Base-by-base conservation (phyloP, 2,797 vertebrate species). In the Mastacembelus armatus region DNA sequence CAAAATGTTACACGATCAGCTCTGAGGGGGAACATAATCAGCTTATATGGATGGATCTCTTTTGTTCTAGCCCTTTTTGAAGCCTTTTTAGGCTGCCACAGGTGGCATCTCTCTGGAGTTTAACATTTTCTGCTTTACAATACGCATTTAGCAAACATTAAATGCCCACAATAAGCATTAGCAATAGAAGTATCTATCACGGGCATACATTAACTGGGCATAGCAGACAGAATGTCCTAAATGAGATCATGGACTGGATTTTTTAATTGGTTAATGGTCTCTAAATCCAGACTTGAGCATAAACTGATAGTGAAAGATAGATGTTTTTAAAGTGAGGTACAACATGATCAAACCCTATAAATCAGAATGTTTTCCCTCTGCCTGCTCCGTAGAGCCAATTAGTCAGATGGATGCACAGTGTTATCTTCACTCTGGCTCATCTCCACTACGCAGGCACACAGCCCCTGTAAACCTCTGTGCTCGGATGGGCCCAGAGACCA, bases 341-440 rank as follows among this genome's bases (percentile, higher is more conserved):
- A 64, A 68, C 57, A 57, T 75, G 63, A 68, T 66, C 52, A 35
- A 61, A 57, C 33, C 11, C 42, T 15, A 83, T 84, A 74, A 81
- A 88, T 91, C 82, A 72, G 64, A 77, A 59, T 29, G 45, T 65
- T 66, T 60, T 30, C 22, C 14, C 48, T 71, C 51, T 30, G 66
- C 58, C 58, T 77, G 64, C 49, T 72, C 47, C 65, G 74, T 81
- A 59, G 55, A 80, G 80, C 82, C 82, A 90, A 88, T 90, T 89
- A 90, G 88, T 84, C 73, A 78, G 84, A 91, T 90, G 78, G 85
- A 90, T 89, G 85, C 79, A 77, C 65, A 21, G 81, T 14, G 71
- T 84, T 84, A 85, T 87, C 78, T 84, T 45, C 50, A 76, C 60
- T 66, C 50, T 67, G 71, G 71, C 80, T 81, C 73, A 21, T 77